Percentiles rank a stretch among this genome's conserved stretches.
Evolutionary conservation across 2,888 invertebrate genomes (phyloP).

Genomic region (Cephus runcator): DNA sequence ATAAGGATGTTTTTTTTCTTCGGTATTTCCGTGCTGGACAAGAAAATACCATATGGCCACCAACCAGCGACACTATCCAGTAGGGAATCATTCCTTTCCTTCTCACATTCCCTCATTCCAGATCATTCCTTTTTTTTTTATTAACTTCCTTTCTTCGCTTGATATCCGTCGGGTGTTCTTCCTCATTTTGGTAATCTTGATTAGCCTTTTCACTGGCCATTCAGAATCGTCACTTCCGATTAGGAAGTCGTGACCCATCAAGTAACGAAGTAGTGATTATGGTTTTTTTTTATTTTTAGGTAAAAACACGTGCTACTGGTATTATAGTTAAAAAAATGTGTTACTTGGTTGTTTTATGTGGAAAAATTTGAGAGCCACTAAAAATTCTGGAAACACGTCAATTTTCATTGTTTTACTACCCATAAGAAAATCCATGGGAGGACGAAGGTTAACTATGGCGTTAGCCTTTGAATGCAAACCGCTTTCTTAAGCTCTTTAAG

Average conservation of each 20-base stretch:
- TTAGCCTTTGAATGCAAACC: not conserved
- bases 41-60: slow-evolving; percentile 46
- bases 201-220: not conserved
- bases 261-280: not conserved
- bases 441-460: not conserved
- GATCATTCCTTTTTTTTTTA: not conserved
- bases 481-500: not conserved
- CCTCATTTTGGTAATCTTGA: not conserved
- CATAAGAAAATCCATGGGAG: not conserved
- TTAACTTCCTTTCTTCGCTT: not conserved
- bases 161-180: not conserved
- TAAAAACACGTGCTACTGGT: not conserved
- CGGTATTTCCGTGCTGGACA: slow-evolving; percentile 35
- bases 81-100: slow-evolving; percentile 21
- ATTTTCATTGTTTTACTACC: not conserved
- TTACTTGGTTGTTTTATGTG: not conserved
- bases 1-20: slow-evolving; percentile 33
- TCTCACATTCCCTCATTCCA: not conserved
- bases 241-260: not conserved
- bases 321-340: not conserved
- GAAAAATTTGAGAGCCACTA: not conserved
- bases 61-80: slow-evolving; percentile 44
- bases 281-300: not conserved
- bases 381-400: not conserved
- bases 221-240: not conserved